Evolutionary conservation across 2,888 invertebrate species (phyloP), one percentile per base, ranked within the genome.

Genomic region (Bombylius discolor): DNA sequence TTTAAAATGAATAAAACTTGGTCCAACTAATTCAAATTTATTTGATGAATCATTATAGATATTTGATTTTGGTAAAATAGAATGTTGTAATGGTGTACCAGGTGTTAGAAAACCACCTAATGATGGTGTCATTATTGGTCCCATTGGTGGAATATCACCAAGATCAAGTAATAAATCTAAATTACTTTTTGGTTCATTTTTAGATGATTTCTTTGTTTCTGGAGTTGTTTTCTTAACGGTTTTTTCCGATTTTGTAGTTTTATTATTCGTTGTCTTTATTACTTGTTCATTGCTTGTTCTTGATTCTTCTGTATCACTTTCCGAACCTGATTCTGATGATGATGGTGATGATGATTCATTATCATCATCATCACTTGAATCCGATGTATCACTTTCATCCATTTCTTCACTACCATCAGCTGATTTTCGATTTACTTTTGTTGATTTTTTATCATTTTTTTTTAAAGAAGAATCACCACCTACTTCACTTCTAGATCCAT

Each of bases 141-240:
- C 72, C 12, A 87, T 81, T 50, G 89, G 88, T 46, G 84, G 81
- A 56, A 82, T 82, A 67, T 83, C 82, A 68, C 88, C 89, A 62
- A 95, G 76, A 68, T 93, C 93, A 46, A 95, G 71, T 11, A 95
- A 76, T 14, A 94, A 75, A 72, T 94, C 93, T 60, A 91, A 73
- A 73, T 90, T 90, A 6, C 85, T 77, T 68, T 82, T 78, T 42
- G 67, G 73, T 61, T 63, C 62, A 56, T 64, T 72, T 64, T 65
- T 69, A 8, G 52, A 3, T 42, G 49, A 33, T 48, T 50, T 45
- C 62, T 65, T 64, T n/a, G 52, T 52, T 53, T 55, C 32, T 6
- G 51, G 33, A 46, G 8, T 44, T 34, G 53, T 36, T 32, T 32
- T 47, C n/a, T 49, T 52, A 11, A 13, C 11, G 46, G 2, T 48